phyloP scores from a whole-genome alignment of 2,797 vertebrate species.

The Zenarchopterus dispar region DNA sequence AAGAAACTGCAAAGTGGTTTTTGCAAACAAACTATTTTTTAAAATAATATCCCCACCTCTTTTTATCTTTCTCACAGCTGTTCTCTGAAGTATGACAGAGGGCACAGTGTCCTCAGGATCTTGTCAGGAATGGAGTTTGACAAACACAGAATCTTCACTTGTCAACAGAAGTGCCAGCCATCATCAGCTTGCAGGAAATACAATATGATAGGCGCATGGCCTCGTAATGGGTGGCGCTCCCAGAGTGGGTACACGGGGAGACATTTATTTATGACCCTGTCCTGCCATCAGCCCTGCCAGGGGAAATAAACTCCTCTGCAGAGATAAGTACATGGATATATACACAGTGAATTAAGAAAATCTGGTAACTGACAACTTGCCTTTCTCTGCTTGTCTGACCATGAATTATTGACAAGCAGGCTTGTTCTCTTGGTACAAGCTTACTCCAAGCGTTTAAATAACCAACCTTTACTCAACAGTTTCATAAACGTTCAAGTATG shows the following conservation, averaged over 20 bases:
- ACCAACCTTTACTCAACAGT: conserved; percentile 6
- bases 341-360: conserved; percentile 43
- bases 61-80: conserved; percentile 22
- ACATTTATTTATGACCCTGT: conserved; percentile 64
- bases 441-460: conserved; percentile 62
- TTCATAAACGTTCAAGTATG: conserved; percentile 24
- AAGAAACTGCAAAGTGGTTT: conserved; percentile 54
- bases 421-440: conserved; percentile 53
- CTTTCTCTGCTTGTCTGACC: conserved; percentile 66
- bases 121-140: conserved; percentile 48
- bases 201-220: conserved; percentile 64
- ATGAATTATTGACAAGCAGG: conserved; percentile 79
- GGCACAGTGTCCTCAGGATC: conserved; percentile 52
- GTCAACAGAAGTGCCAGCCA: conserved; percentile 67
- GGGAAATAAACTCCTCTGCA: conserved; percentile 49
- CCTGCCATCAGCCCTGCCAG: conserved; percentile 54
- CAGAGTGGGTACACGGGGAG: conserved; percentile 60
- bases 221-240: conserved; percentile 57
- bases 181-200: conserved; percentile 61
- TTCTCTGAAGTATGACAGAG: conserved; percentile 50
- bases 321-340: conserved; percentile 52
- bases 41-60: conserved; percentile 30
- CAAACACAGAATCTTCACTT: conserved; percentile 56
- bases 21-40: conserved; percentile 26
- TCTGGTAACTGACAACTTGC: conserved; percentile 77